phyloP scores from a whole-genome alignment of 2,888 invertebrate genomes.

The Sarcophaga variegata region DNA sequence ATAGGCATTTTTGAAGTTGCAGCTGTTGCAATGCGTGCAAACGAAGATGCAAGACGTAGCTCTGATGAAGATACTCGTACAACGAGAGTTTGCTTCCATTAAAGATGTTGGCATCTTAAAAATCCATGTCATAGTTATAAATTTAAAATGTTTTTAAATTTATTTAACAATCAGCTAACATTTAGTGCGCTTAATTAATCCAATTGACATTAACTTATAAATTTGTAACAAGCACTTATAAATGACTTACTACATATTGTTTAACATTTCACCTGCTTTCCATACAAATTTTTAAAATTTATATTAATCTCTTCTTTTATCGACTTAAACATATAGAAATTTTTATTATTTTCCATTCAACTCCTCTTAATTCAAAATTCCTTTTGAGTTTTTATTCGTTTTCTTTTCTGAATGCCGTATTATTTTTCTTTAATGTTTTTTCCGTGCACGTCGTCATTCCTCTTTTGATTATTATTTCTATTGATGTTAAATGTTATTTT shows the following conservation, averaged over 20 bases:
- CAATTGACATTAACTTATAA: slow-evolving; percentile 8
- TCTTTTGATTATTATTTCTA: slow-evolving; percentile 65
- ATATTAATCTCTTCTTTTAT: slow-evolving; percentile 2
- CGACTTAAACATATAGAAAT: background rate
- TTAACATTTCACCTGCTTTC: slow-evolving; percentile 17
- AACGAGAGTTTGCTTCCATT: slow-evolving; percentile 78
- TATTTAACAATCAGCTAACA: background rate
- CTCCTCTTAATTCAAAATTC: slow-evolving; percentile 19
- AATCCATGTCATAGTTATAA: slow-evolving; percentile 17
- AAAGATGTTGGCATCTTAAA: slow-evolving; percentile 59
- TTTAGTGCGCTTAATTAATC: background rate
- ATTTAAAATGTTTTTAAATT: slow-evolving; percentile 4
- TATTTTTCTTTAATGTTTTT: slow-evolving; percentile 64
- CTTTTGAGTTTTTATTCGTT: slow-evolving; percentile 28
- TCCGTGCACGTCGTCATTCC: slow-evolving; percentile 73
- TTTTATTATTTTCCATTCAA: slow-evolving; percentile 26
- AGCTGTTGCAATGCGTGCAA: slow-evolving; percentile 85
- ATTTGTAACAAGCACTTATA: slow-evolving; percentile 17
- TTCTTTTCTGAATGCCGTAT: slow-evolving; percentile 33
- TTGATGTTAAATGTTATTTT: slow-evolving; percentile 29
- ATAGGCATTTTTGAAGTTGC: slow-evolving; percentile 95
- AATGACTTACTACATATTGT: background rate
- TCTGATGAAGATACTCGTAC: slow-evolving; percentile 80
- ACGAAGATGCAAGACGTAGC: slow-evolving; percentile 78
- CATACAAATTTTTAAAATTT: slow-evolving; percentile 4